Base-by-base conservation (phyloP, 2,888 invertebrate species). In the Heliconius cydno region DNA sequence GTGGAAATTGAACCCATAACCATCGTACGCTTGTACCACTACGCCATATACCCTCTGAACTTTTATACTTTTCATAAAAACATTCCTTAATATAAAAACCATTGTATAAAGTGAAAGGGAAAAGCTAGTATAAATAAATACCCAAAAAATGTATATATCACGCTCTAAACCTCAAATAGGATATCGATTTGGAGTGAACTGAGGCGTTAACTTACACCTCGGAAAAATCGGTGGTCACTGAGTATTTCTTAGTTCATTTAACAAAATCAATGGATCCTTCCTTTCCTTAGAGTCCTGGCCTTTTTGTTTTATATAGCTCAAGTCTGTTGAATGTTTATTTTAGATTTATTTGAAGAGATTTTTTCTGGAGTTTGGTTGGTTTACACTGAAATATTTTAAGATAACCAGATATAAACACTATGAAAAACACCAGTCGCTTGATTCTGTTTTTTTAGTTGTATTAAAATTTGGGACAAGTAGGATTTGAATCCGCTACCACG, bases 191-290 rank as follows among this genome's bases (percentile, higher is more conserved):
- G 75, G 46, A 12, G 41, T 41, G n/a, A 75, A 75, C 75, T 66
- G 75, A 75, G 66, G 75, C 66, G 65, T 65, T 30, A 72, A 76
- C 74, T 79, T 52, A 67, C 79, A 78, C 78, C 65, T 78, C 71
- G 78, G 78, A 68, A 84, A 84, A 88, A 85, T 86, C 85, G 84
- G 86, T 88, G 92, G 92, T 91, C 91, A 91, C 88, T 86, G 84
- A 88, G 88, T 86, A 92, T 92, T 92, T 92, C 88, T 86, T 92
- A 89, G 87, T 89, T 90, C 92, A 93, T 93, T 93, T 85, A 90
- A 90, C 91, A 88, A 85, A 90, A 91, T 91, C 91, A 90, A 91
- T 91, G 88, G 88, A 85, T 86, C 79, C 75, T 28, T 86, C 80
- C 75, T 41, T 28, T 30, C 38, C 75, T 65, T 60, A 28, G 65